These are phyloP conservation scores for Penelope pileata DNA, from an alignment of 2,113 vertebrate genomes.

Conservation along the genomic window DNA sequence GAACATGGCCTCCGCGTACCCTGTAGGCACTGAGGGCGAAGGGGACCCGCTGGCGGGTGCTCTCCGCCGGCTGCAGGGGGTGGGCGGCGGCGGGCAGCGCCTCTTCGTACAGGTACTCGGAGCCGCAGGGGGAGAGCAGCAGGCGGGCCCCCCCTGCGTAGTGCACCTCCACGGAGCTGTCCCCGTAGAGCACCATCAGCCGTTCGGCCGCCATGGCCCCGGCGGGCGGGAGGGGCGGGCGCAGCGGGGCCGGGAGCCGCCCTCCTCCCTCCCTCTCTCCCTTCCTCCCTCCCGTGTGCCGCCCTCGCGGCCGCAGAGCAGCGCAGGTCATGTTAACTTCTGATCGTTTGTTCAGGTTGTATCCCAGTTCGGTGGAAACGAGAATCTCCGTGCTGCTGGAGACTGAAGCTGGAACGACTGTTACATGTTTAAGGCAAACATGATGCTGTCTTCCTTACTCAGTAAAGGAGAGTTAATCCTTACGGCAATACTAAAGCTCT, in stretches of 20 bases:
- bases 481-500: neutral
- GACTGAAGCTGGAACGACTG: neutral
- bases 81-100: slow-evolving; percentile 60
- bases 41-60: slow-evolving; percentile 82
- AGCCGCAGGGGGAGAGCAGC: slow-evolving; percentile 86
- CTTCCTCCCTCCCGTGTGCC: too few species aligned
- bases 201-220: slow-evolving; percentile 36
- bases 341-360: too few species aligned
- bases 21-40: slow-evolving; percentile 84
- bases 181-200: slow-evolving; percentile 82
- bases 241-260: too few species aligned
- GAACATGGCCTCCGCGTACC: slow-evolving; percentile 58
- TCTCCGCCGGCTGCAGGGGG: slow-evolving; percentile 72
- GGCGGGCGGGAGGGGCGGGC: too few species aligned
- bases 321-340: too few species aligned
- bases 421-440: neutral
- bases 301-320: too few species aligned
- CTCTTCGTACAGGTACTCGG: slow-evolving; percentile 83
- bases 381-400: too few species aligned
- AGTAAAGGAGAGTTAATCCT: neutral
- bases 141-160: slow-evolving; percentile 77
- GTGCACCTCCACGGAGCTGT: slow-evolving; percentile 83
- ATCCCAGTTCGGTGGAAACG: too few species aligned
- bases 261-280: too few species aligned
- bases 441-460: neutral